These are phyloP conservation scores for Penaeus indicus DNA, from an alignment of 1,140 invertebrate species.

Conservation along the genomic window DNA sequence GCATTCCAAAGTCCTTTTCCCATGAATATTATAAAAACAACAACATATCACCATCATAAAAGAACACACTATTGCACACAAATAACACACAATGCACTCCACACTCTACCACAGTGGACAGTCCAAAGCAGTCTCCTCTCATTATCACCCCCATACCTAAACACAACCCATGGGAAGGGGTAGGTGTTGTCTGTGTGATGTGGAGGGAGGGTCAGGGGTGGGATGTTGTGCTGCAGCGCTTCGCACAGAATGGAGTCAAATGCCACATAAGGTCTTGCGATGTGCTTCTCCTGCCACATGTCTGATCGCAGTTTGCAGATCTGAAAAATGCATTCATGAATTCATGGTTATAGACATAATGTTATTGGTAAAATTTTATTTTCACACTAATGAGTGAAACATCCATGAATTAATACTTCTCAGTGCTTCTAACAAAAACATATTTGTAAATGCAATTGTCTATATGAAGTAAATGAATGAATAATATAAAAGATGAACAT, in stretches of 20 bases:
- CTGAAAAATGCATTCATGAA: not conserved
- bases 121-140: too few species aligned
- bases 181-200: conserved; percentile 91
- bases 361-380: too few species aligned
- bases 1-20: too few species aligned
- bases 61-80: too few species aligned
- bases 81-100: too few species aligned
- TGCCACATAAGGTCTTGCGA: conserved; percentile 92
- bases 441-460: not conserved
- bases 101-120: too few species aligned
- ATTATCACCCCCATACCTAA: conserved; percentile 70
- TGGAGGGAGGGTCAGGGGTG: conserved; percentile 87
- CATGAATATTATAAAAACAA: too few species aligned
- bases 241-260: conserved; percentile 96
- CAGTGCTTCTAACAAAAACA: not conserved
- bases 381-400: too few species aligned
- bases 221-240: conserved; percentile 95
- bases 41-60: too few species aligned
- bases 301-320: conserved; percentile 91
- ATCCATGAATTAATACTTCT: not conserved
- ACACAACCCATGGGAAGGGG: conserved; percentile 91
- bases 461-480: too few species aligned
- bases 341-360: not conserved
- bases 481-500: too few species aligned
- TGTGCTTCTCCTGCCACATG: conserved; percentile 98